Evolutionary conservation across 1,140 invertebrate genomes (phyloP).

Genomic region (Episyrphus balteatus): DNA sequence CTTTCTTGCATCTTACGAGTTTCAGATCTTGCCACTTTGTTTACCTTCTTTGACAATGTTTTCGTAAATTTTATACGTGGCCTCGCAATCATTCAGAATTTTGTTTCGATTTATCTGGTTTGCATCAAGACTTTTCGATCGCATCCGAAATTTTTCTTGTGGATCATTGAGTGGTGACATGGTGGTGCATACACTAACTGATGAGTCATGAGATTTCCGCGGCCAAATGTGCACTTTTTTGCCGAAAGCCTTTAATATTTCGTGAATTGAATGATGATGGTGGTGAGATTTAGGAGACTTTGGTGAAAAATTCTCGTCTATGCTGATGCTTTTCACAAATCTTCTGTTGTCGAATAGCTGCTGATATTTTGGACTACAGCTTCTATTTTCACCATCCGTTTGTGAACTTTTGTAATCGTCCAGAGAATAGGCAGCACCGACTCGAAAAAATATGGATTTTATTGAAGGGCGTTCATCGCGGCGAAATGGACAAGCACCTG

Average conservation of each 20-base stretch:
- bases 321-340: constrained; percentile 42
- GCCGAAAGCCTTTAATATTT: constrained; percentile 58
- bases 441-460: constrained; percentile 32
- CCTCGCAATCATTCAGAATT: constrained; percentile 54
- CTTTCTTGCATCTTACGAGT: no score
- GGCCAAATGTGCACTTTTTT: constrained; percentile 54
- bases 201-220: constrained; percentile 42
- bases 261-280: constrained; percentile 57
- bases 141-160: constrained; percentile 54
- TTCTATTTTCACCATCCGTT: constrained; percentile 11
- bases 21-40: background rate
- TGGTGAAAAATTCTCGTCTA: constrained; percentile 23
- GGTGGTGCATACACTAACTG: constrained; percentile 37
- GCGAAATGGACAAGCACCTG: constrained; percentile 22
- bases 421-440: constrained; percentile 21
- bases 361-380: constrained; percentile 4
- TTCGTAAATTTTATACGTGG: constrained; percentile 71
- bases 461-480: constrained; percentile 23
- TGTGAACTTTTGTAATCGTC: constrained; percentile 24
- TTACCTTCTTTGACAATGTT: constrained; percentile 69
- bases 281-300: constrained; percentile 27
- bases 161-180: constrained; percentile 39
- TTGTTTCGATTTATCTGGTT: constrained; percentile 41
- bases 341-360: constrained; percentile 43
- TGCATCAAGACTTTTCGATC: constrained; percentile 66